Evolutionary conservation across 2,113 vertebrate species (phyloP).

Genomic region (Recurvirostra avosetta): DNA sequence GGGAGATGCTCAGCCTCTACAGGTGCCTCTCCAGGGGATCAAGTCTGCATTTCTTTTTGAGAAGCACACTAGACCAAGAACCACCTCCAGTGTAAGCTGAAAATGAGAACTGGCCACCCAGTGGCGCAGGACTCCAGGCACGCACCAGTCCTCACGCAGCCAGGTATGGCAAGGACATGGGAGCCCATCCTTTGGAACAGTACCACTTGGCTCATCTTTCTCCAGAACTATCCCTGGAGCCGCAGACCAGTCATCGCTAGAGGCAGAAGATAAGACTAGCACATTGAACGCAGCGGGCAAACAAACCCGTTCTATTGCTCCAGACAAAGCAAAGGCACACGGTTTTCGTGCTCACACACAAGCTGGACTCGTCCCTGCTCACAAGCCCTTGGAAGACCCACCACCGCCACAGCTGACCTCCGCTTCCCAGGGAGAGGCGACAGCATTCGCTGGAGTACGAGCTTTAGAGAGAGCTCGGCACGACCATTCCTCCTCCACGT

Average conservation of each 20-base stretch:
- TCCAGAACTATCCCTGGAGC: background rate
- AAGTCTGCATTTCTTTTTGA: fast-evolving
- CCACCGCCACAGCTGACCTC: background rate
- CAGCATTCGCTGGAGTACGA: fast-evolving
- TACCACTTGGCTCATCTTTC: background rate
- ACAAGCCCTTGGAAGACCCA: background rate
- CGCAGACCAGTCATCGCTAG: fast-evolving
- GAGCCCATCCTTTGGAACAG: background rate
- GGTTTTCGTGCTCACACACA: background rate
- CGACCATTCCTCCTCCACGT: fast-evolving
- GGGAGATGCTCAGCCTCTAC: background rate
- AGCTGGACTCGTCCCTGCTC: background rate
- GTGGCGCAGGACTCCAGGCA: fast-evolving
- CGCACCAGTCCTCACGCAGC: background rate
- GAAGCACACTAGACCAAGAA: fast-evolving
- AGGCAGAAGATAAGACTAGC: background rate
- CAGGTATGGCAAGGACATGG: fast-evolving
- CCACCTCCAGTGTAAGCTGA: background rate
- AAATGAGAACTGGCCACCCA: background rate
- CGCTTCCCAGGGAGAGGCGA: fast-evolving
- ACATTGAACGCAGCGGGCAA: fast-evolving
- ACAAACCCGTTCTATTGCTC: fast-evolving
- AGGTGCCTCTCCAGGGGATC: background rate
- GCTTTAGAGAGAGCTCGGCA: background rate
- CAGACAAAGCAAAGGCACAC: too few relatives aligned